Evolutionary conservation across 2,797 vertebrate species (phyloP), one percentile per base, ranked within the genome.

Genomic region (Benthosema pterotum): DNA sequence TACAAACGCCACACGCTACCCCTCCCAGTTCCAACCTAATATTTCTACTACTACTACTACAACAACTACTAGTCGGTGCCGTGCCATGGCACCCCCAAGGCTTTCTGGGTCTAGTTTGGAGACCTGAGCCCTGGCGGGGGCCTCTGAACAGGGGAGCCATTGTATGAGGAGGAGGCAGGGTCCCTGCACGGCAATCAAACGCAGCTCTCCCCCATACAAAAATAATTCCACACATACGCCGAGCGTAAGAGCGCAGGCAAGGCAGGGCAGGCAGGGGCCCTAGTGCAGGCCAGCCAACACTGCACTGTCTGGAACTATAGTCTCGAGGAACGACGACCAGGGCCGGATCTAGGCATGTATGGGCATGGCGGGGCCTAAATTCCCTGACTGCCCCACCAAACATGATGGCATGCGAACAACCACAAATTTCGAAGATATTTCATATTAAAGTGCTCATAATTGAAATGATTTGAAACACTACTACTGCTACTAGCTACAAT

Each of bases 111-210:
- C 85, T 74, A 84, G 82, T 86, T 85, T 85, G 83, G 83, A 85
- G 86, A 83, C 82, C 22, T 25, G 22, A 25, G 22, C 3, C 84
- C 32, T 7, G 28, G 28, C 75, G 83, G 89, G 83, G 87, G 88
- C 83, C 88, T 82, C 78, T 72, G 90, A 93, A 94, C 92, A 94
- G 92, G 91, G 87, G 87, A 86, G 83, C 85, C 90, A 92, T 94
- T 94, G 93, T 94, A 77, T 84, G 76, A 85, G 80, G 77, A 77
- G 83, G 76, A 85, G 80, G 77, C 75, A 51, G 69, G 82, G 89
- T 91, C 93, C 87, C 90, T 82, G 85, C 89, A 70, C 87, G 61
- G 91, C 91, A 93, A 92, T 93, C 92, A 93, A 92, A 93, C 53
- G 74, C 90, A 91, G 88, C 85, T 89, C 83, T 84, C 83, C 79